Evolutionary conservation across 2,797 vertebrate genomes (phyloP), one percentile per base, ranked within the genome.

Genomic region (Geotrypetes seraphini): DNA sequence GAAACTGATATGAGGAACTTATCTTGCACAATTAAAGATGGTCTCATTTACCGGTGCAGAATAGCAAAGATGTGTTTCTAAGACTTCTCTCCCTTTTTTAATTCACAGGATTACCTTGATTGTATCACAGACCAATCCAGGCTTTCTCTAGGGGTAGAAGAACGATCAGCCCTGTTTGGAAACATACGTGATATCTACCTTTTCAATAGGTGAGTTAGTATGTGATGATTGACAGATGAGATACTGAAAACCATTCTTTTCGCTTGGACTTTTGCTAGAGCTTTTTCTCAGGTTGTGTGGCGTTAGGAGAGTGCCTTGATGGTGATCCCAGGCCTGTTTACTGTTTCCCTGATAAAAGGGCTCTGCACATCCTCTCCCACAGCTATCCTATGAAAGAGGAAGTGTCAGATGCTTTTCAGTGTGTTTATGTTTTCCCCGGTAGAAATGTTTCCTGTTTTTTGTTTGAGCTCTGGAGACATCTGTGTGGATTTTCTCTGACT

Each of bases 121-220:
- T 92, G 83, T 33, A 96, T 97, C 78, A 83, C 63, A 49, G 89
- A 92, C 59, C 91, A 96, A 64, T 79, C 78, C 18, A 85, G 83
- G 17, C 81, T 92, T 37, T 76, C 84, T 28, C 53, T 99, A 62
- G 92, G 80, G 45, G 60, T 78, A 1, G 92, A 97, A 50, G 93
- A 99, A 46, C 82, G 84, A 61, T 82, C 78, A 9, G 90, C 89
- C 31, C 79, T 99, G 19, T 99, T 99, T 50, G 96, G 94, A 61
- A 99, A 99, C 75, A 97, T 99, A 65, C 60, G 53, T 36, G 94
- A 97, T 55, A 97, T 99, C 72, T 96, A 92, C 67, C 74, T 39
- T 66, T 97, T 99, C 50, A 97, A 99, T 66, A 93, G 94, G 94
- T 96, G 75, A 68, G 66, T 43, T 25, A 10, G 32, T 43, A 17